These are phyloP conservation scores for Phalacrocorax pelagicus DNA, from an alignment of 2,113 vertebrate genomes.

Conservation along the genomic window DNA sequence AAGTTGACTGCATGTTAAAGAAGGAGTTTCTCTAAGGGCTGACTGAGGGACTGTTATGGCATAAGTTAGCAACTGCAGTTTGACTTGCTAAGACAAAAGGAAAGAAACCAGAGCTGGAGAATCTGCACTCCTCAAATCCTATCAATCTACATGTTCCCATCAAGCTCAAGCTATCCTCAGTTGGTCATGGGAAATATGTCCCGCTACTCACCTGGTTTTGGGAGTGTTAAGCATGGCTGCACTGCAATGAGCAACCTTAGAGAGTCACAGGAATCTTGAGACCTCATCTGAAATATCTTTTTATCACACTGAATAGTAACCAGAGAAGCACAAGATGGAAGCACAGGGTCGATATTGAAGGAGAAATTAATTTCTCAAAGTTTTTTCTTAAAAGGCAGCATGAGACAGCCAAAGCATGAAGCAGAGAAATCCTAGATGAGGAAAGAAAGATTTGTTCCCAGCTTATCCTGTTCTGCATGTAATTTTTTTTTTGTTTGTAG, in stretches of 20 bases:
- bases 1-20: not conserved
- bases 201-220: not conserved
- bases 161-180: fast-evolving
- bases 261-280: not conserved
- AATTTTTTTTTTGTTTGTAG: not conserved
- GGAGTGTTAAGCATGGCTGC: not conserved
- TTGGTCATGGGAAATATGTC: not conserved
- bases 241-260: not conserved
- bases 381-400: not conserved
- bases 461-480: not conserved
- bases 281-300: not conserved
- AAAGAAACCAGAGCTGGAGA: not conserved
- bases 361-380: not conserved
- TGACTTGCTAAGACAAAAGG: not conserved
- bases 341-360: not conserved
- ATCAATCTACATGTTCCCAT: not conserved
- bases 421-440: not conserved
- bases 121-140: not conserved
- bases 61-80: not conserved
- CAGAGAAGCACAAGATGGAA: not conserved
- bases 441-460: not conserved
- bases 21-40: not conserved
- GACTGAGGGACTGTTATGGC: not conserved
- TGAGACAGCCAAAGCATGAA: not conserved
- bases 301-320: not conserved